A percentile compares a stretch with the other conserved stretches of the same genome.
Conservation (phyloP, 2,888 invertebrate species). For the Trichopria drosophilae region DNA sequence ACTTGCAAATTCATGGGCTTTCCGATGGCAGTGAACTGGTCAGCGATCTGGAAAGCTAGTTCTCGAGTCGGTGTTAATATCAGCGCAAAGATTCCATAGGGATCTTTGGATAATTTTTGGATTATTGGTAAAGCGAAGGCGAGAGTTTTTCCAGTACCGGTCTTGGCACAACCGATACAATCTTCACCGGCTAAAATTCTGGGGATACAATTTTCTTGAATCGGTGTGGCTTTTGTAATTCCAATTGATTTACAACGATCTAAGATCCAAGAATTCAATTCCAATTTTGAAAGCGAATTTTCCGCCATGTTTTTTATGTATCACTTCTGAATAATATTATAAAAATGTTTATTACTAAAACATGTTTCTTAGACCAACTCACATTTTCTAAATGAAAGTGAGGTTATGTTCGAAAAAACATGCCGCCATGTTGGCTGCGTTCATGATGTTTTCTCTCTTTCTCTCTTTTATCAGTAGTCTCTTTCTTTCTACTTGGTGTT, state of each 20-base stretch:
- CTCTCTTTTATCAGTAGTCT: no score
- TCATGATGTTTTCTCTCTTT: no score
- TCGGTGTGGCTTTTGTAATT: conserved; percentile 76
- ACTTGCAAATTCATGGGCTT: conserved; percentile 82
- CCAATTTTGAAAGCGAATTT: conserved; percentile 68
- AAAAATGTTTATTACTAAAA: no score
- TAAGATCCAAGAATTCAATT: conserved; percentile 74
- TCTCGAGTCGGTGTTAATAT: conserved; percentile 94
- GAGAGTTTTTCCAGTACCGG: conserved; percentile 97
- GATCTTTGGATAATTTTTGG: conserved; percentile 89
- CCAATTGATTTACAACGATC: conserved; percentile 73
- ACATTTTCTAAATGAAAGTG: no score
- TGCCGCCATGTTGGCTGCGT: no score
- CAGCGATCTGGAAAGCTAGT: conserved; percentile 88
- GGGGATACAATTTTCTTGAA: conserved; percentile 81
- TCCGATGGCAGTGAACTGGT: conserved; percentile 91
- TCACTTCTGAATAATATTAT: no score
- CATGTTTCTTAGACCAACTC: no score
- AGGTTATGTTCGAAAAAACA: no score
- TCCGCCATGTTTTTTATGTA: no score
- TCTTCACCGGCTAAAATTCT: conserved; percentile 77
- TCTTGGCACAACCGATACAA: conserved; percentile 95
- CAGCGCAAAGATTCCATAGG: conserved; percentile 93
- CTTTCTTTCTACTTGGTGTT: no score
- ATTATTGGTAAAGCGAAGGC: conserved; percentile 95